These are phyloP conservation scores for Pseudachorutes palmiensis DNA, from an alignment of 1,140 invertebrate species.

Conservation along the genomic window DNA sequence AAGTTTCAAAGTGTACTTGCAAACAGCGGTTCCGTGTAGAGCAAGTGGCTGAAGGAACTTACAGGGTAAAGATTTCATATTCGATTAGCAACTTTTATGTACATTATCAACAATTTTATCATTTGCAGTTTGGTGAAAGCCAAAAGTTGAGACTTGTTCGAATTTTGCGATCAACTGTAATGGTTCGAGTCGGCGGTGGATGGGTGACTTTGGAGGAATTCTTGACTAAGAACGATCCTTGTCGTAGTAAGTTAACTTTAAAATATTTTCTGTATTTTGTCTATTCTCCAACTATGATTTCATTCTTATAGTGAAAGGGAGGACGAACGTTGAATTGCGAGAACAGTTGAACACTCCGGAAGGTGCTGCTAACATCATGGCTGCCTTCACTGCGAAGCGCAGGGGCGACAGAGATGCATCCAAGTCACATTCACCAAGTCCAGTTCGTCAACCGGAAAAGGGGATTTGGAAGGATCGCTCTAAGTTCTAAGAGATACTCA, in stretches of 20 bases:
- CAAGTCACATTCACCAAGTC: neutral
- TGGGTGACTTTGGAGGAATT: conserved; percentile 99
- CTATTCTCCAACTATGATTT: neutral
- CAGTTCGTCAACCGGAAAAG: neutral
- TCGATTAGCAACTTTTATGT: too few species aligned
- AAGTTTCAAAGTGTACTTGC: conserved; percentile 95
- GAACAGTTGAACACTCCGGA: conserved; percentile 97
- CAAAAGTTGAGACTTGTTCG: conserved; percentile 95
- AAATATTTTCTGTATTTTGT: neutral
- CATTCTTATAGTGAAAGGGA: conserved; percentile 78
- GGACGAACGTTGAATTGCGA: conserved; percentile 96
- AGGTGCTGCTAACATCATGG: conserved; percentile 78
- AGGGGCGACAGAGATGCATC: conserved; percentile 55
- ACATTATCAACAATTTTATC: too few species aligned
- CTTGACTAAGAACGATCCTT: conserved; percentile 98
- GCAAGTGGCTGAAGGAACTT: conserved; percentile 98
- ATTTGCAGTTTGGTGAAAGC: conserved; percentile 85
- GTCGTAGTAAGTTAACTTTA: conserved; percentile 73
- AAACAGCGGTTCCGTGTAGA: conserved; percentile 94
- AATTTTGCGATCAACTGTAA: conserved; percentile 95
- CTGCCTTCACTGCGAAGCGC: conserved; percentile 83
- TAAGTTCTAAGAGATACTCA: neutral
- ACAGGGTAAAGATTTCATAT: conserved; percentile 62
- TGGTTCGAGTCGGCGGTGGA: conserved; percentile 98
- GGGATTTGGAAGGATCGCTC: neutral